Evolutionary conservation across 2,888 invertebrate genomes (phyloP).

Genomic region (Salticus scenicus): DNA sequence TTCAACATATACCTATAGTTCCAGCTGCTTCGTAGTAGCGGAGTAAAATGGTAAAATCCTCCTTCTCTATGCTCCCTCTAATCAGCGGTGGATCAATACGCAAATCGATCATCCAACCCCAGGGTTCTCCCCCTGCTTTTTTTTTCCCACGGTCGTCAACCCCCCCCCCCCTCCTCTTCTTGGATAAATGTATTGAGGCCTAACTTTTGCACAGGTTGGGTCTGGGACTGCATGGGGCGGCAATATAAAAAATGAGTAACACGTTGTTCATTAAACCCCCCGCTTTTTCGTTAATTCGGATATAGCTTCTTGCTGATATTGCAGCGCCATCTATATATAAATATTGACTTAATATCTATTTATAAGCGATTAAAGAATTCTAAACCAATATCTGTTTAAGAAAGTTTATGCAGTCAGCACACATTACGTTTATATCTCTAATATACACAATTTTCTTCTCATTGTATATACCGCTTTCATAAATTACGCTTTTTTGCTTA

Average conservation of each 20-base stretch:
- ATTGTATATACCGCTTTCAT: no score
- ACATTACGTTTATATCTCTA: no score
- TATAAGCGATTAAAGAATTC: no score
- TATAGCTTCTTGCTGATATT: not conserved
- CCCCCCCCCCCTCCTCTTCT: not conserved
- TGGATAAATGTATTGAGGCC: not conserved
- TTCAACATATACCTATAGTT: not conserved
- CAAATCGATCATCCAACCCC: slow-evolving; percentile 7
- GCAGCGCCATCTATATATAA: not conserved
- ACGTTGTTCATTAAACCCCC: slow-evolving; percentile 1
- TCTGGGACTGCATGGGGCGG: not conserved
- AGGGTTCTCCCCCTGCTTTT: not conserved
- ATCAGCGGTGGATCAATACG: not conserved
- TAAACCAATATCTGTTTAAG: no score
- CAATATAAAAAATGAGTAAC: not conserved
- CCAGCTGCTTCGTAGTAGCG: not conserved
- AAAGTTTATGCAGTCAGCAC: no score
- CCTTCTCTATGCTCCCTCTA: not conserved
- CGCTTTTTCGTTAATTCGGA: not conserved
- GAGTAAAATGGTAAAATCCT: not conserved
- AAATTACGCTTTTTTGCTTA: no score
- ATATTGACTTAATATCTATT: no score
- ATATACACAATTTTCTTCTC: no score
- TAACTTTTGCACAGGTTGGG: not conserved
- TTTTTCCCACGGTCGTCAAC: slow-evolving; percentile 17